phyloP scores from a whole-genome alignment of 2,113 vertebrate species.

The Boulengeromyrus knoepffleri region DNA sequence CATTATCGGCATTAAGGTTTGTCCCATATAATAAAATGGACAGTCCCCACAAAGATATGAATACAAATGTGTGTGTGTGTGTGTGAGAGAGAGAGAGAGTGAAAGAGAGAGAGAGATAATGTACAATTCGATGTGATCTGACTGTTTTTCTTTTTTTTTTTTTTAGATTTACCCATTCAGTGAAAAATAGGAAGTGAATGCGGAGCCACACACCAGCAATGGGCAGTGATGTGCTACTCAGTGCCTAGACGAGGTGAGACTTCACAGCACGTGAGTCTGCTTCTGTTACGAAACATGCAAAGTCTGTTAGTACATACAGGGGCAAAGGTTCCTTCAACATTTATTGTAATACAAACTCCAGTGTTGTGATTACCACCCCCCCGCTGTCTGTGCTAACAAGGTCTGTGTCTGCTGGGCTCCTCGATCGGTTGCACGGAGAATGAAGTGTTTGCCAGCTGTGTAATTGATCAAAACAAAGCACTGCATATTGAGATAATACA shows the following conservation, averaged over 20 bases:
- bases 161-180: not conserved
- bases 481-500: not conserved
- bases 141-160: not conserved
- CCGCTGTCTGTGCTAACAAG: not conserved
- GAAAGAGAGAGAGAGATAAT: not conserved
- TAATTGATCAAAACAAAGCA: slow-evolving; percentile 10
- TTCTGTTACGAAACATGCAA: not conserved
- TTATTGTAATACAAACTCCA: slow-evolving; percentile 10
- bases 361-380: not conserved
- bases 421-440: not conserved
- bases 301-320: not conserved
- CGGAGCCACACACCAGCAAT: not conserved
- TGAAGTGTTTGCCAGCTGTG: slow-evolving; percentile 27
- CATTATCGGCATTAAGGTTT: too few relatives aligned
- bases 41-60: not conserved
- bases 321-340: slow-evolving; percentile 5
- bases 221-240: not conserved
- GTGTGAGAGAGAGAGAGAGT: too few relatives aligned
- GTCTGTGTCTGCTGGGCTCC: not conserved
- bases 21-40: not conserved
- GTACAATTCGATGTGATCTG: not conserved
- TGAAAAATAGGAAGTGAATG: not conserved
- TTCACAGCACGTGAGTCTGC: not conserved
- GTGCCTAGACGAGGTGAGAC: not conserved
- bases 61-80: not conserved